These are phyloP conservation scores for Cryptocheilus praepositus DNA, from an alignment of 2,888 invertebrate genomes.

Conservation along the genomic window DNA sequence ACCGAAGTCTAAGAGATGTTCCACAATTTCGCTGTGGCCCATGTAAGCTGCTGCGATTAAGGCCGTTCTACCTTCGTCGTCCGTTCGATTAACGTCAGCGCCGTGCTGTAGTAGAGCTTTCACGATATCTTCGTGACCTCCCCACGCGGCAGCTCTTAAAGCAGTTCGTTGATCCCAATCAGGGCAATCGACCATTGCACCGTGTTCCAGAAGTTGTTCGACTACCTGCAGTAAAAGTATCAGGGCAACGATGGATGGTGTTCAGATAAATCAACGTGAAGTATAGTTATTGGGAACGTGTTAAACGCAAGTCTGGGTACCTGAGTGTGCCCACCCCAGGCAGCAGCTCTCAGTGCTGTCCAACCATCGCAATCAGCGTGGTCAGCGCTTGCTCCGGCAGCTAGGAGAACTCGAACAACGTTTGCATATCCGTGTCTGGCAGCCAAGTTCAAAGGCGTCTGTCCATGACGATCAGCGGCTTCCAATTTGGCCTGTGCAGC, in stretches of 20 bases:
- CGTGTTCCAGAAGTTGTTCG: slow-evolving; percentile 84
- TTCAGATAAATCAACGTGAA: background rate
- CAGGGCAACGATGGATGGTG: background rate
- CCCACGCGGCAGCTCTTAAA: slow-evolving; percentile 94
- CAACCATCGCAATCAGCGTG: slow-evolving; percentile 91
- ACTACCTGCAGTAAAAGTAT: slow-evolving; percentile 79
- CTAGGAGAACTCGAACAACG: slow-evolving; percentile 81
- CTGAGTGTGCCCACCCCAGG: slow-evolving; percentile 96
- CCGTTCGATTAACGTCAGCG: slow-evolving; percentile 88
- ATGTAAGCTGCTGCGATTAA: slow-evolving; percentile 96
- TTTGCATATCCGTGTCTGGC: slow-evolving; percentile 86
- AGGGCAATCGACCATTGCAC: slow-evolving; percentile 90
- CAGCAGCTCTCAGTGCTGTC: slow-evolving; percentile 93
- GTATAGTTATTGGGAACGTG: background rate
- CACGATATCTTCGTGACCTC: slow-evolving; percentile 92
- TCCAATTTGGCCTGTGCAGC: slow-evolving; percentile 76
- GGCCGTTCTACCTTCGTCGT: slow-evolving; percentile 93
- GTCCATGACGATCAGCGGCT: slow-evolving; percentile 85
- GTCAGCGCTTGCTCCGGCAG: slow-evolving; percentile 83
- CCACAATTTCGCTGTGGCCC: slow-evolving; percentile 95
- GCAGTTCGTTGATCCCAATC: slow-evolving; percentile 93
- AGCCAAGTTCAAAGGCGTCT: slow-evolving; percentile 91
- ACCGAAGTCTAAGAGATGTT: slow-evolving; percentile 86
- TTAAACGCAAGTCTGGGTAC: slow-evolving; percentile 68
- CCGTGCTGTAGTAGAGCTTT: slow-evolving; percentile 85